Percentiles rank a stretch among this genome's conserved stretches.
These are phyloP conservation scores for Nebria salina DNA, from an alignment of 2,888 invertebrate genomes.

Conservation along the genomic window DNA sequence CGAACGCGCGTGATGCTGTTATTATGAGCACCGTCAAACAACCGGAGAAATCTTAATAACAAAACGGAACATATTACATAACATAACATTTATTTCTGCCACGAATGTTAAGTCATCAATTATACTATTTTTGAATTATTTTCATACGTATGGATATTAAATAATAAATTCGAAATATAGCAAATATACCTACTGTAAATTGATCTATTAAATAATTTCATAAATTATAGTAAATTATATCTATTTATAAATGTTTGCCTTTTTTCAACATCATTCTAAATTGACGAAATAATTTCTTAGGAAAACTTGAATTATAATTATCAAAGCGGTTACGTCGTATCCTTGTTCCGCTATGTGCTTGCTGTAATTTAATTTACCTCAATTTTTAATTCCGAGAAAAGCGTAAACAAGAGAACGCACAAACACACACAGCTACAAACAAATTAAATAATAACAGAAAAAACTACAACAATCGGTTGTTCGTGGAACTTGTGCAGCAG, in stretches of 20 bases:
- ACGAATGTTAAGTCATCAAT: not conserved
- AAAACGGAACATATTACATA: not conserved
- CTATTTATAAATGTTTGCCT: no score
- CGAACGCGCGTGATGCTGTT: not conserved
- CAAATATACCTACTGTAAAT: no score
- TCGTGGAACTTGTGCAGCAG: slow-evolving; percentile 40
- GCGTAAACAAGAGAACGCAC: slow-evolving; percentile 29
- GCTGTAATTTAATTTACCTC: slow-evolving; percentile 43
- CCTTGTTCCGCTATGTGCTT: slow-evolving; percentile 40
- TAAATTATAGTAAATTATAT: no score
- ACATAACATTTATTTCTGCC: not conserved
- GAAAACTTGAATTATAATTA: slow-evolving; percentile 32
- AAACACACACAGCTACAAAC: slow-evolving; percentile 11
- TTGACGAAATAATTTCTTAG: not conserved
- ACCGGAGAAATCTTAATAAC: no score
- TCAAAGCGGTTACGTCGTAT: slow-evolving; percentile 35
- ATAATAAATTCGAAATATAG: no score
- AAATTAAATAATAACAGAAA: slow-evolving; percentile 16
- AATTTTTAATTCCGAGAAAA: slow-evolving; percentile 40
- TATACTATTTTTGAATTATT: not conserved
- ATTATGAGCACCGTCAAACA: not conserved
- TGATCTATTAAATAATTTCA: no score
- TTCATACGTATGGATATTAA: no score
- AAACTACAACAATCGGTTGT: slow-evolving; percentile 29
- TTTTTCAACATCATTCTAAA: not conserved